Evolutionary conservation across 2,888 invertebrate genomes (phyloP).

Genomic region (Cheilosia vernalis): DNA sequence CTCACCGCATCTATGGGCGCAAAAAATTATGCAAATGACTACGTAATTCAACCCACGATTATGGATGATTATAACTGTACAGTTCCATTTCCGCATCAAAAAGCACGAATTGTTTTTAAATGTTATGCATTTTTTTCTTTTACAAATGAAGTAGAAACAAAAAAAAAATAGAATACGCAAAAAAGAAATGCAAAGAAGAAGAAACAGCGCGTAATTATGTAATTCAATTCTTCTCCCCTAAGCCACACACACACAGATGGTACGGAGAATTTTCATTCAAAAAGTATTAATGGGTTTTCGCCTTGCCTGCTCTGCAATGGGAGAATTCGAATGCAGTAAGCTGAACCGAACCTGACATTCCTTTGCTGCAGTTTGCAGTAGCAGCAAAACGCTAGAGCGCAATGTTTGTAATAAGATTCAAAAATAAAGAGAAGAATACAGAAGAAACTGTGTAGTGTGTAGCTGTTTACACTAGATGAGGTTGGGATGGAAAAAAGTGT

Average conservation of each 20-base stretch:
- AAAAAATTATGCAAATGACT: slow-evolving; percentile 61
- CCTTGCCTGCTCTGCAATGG: background rate
- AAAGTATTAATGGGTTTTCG: slow-evolving; percentile 50
- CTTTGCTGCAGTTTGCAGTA: too few relatives aligned
- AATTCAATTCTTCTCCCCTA: slow-evolving; percentile 44
- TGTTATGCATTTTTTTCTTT: slow-evolving; percentile 40
- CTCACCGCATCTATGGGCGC: background rate
- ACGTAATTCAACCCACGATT: slow-evolving; percentile 72
- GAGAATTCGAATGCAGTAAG: slow-evolving; percentile 26
- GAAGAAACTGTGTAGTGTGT: slow-evolving; percentile 9
- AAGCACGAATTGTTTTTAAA: slow-evolving; percentile 68
- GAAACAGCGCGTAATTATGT: slow-evolving; percentile 50
- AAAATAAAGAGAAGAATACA: slow-evolving; percentile 25
- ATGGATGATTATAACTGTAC: slow-evolving; percentile 65
- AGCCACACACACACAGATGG: slow-evolving; percentile 15
- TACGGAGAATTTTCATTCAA: slow-evolving; percentile 31
- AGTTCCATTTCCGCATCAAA: slow-evolving; percentile 73
- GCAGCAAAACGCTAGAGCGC: background rate
- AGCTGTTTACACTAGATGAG: background rate
- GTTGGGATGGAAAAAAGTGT: background rate
- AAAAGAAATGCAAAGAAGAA: background rate
- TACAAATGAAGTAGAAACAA: slow-evolving; percentile 34
- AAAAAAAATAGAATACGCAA: background rate
- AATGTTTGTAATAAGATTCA: slow-evolving; percentile 31
- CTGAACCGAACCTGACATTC: slow-evolving; percentile 25